Evolutionary conservation across 2,888 invertebrate species (phyloP).

Genomic region (Aleiodes leptofemur): DNA sequence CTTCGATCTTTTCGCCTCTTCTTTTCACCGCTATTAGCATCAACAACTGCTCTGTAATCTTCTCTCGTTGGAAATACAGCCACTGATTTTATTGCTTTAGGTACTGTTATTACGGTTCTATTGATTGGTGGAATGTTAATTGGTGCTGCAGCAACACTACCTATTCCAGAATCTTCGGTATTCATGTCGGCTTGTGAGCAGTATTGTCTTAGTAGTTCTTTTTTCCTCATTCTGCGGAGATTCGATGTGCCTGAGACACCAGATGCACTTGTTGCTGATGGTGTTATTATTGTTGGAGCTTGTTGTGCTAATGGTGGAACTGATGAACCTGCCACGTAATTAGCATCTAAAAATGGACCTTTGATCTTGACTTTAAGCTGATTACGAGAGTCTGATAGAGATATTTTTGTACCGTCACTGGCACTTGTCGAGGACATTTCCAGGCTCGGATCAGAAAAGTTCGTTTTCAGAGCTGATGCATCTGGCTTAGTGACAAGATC

Average conservation of each 20-base stretch:
- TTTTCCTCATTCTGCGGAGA: slow-evolving; percentile 91
- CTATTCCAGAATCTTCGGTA: slow-evolving; percentile 84
- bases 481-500: slow-evolving; percentile 78
- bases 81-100: slow-evolving; percentile 93
- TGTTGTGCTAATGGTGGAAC: slow-evolving; percentile 79
- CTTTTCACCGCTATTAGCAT: slow-evolving; percentile 82
- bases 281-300: slow-evolving; percentile 68
- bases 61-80: slow-evolving; percentile 90
- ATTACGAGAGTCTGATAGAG: slow-evolving; percentile 87
- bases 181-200: slow-evolving; percentile 87
- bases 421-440: slow-evolving; percentile 73
- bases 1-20: slow-evolving; percentile 79
- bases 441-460: slow-evolving; percentile 56
- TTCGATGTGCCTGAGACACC: slow-evolving; percentile 82
- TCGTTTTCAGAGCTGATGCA: slow-evolving; percentile 58
- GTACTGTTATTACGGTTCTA: slow-evolving; percentile 87
- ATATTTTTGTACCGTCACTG: slow-evolving; percentile 80
- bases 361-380: slow-evolving; percentile 94
- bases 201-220: slow-evolving; percentile 89
- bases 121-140: slow-evolving; percentile 79
- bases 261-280: slow-evolving; percentile 76
- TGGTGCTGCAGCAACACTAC: slow-evolving; percentile 78
- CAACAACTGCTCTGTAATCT: slow-evolving; percentile 83
- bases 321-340: slow-evolving; percentile 80
- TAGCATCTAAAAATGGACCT: slow-evolving; percentile 88